Base-by-base conservation (phyloP, 2,113 vertebrate genomes). In the Euleptes europaea region DNA sequence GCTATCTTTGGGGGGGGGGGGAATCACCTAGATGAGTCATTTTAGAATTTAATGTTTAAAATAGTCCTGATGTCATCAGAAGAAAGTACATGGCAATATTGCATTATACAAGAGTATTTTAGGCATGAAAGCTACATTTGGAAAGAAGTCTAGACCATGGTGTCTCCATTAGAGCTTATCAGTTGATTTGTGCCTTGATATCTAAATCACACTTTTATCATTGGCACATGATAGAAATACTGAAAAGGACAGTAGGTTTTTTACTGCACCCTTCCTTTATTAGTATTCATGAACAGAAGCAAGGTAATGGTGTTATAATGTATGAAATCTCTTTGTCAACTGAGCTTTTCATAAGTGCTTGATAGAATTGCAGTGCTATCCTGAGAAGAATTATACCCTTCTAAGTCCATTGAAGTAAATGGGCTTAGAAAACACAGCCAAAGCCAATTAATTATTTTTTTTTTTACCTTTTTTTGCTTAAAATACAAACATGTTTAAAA, bases 241-340 rank as follows among this genome's bases (percentile, higher is more conserved):
- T 66, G 28, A 81, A 85, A 35, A 85, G 54, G 26, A 91, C 47
- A 89, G 14, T 9, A 35, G 49, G 40, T 77, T 91, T 78, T 83
- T 81, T 67, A 54, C 44, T 78, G 66, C 71, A 80, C 12, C 44
- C 85, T 49, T 63, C 33, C 71, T 63, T 8, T 60, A 82, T 40
- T 54, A 78, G 42, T 51, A 87, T 66, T 70, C 72, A 23, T 31
- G 83, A 67, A 66, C 23, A 79, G 80, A 77, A 67, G 78, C 72
- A 84, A 83, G 28, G 44, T 90, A 80, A 63, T 88, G 75, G 73
- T 23, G 2, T 47, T n/a, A 19, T 13, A 19, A 75, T 7, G 0
- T 21, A 38, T 79, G 70, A 71, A 47, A 3, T 15, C 35, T 4
- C 75, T 21, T 65, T 86, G 60, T 63, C 80, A 87, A 14, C 17